Conservation (phyloP, 1,140 invertebrate genomes). For the Carcinoscorpius rotundicauda region DNA sequence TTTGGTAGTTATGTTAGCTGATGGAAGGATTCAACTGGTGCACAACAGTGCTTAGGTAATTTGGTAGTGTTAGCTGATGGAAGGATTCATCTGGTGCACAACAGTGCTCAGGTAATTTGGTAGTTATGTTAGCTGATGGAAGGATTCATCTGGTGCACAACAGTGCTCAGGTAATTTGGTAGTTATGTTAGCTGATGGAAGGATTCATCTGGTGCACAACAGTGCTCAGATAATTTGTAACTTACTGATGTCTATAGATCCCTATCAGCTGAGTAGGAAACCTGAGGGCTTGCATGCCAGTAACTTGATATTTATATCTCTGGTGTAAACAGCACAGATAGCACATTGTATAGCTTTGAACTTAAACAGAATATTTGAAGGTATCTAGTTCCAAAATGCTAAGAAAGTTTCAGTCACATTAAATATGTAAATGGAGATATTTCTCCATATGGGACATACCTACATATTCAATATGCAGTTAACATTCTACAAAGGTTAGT, state of each 20-base stretch:
- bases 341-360: too few relatives aligned
- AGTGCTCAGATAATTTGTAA: slow-evolving; percentile 32
- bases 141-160: slow-evolving; percentile 74
- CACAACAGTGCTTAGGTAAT: slow-evolving; percentile 46
- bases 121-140: slow-evolving; percentile 74
- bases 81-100: slow-evolving; percentile 73
- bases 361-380: too few relatives aligned
- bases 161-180: slow-evolving; percentile 68
- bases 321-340: too few relatives aligned
- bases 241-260: too few relatives aligned
- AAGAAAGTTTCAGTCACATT: not conserved
- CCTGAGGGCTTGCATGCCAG: too few relatives aligned
- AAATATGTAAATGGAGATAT: not conserved
- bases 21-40: slow-evolving; percentile 80
- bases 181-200: slow-evolving; percentile 70
- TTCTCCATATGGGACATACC: too few relatives aligned
- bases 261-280: too few relatives aligned
- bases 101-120: slow-evolving; percentile 62
- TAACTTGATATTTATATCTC: too few relatives aligned
- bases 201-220: slow-evolving; percentile 74
- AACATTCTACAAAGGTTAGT: too few relatives aligned
- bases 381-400: too few relatives aligned
- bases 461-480: too few relatives aligned
- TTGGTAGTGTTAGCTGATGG: slow-evolving; percentile 69
- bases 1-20: slow-evolving; percentile 60